Conservation (phyloP, 2,888 invertebrate species). For the Chrysodeixis includens region DNA sequence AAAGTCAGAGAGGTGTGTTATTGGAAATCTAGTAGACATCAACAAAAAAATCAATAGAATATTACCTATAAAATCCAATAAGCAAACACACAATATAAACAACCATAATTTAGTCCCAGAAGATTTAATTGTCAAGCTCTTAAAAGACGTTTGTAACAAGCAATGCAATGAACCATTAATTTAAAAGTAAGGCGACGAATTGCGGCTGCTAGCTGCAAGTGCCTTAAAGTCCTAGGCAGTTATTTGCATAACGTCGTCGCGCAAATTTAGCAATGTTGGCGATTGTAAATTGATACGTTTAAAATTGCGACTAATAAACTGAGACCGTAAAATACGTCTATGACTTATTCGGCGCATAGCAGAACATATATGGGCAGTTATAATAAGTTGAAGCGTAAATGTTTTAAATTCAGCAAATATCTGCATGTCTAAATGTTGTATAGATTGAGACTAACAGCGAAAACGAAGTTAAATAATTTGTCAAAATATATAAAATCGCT, state of each 20-base stretch:
- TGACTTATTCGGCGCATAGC: conserved; percentile 1
- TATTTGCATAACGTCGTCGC: conserved; percentile 67
- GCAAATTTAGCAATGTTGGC: conserved; percentile 76
- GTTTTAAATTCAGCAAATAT: not conserved
- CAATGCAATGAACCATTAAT: conserved; percentile 61
- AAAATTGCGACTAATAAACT: conserved; percentile 72
- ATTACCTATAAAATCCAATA: too few species aligned
- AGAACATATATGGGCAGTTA: not conserved
- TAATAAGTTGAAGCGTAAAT: not conserved
- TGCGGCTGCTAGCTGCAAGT: conserved; percentile 46
- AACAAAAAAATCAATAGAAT: too few species aligned
- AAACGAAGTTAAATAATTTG: too few species aligned
- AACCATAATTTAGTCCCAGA: too few species aligned
- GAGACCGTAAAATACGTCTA: conserved; percentile 49
- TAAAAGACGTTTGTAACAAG: conserved; percentile 14
- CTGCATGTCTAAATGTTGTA: not conserved
- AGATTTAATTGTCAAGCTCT: conserved; percentile 15
- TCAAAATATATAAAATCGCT: too few species aligned
- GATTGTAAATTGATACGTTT: conserved; percentile 80
- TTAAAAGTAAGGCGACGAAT: conserved; percentile 62
- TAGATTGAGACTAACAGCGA: not conserved
- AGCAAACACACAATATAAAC: too few species aligned
- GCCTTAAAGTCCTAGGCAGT: conserved; percentile 54
- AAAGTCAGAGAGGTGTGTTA: too few species aligned
- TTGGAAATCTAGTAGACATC: too few species aligned